phyloP scores from a whole-genome alignment of 2,888 invertebrate genomes.

The Apodemia mormo region DNA sequence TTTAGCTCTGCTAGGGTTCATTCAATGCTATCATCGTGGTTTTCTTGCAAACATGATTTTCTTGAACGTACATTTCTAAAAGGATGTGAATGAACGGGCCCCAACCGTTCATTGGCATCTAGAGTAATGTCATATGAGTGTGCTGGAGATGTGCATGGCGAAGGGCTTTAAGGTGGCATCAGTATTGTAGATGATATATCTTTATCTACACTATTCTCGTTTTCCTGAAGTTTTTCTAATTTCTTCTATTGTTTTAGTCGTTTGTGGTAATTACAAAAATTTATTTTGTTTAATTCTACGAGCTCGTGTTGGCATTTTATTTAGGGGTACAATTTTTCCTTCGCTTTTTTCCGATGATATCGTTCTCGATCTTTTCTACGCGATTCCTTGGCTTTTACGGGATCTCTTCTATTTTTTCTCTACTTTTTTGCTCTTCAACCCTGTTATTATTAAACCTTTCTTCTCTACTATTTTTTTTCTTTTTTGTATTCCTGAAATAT shows the following conservation, averaged over 20 bases:
- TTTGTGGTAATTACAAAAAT: neutral
- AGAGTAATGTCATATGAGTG: neutral
- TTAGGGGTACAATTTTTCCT: neutral
- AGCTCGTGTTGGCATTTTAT: neutral
- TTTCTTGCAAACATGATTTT: constrained; percentile 1
- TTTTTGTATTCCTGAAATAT: no score
- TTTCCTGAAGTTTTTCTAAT: neutral
- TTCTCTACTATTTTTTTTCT: no score
- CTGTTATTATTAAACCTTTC: no score
- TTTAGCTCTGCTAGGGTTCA: neutral
- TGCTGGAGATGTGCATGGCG: neutral
- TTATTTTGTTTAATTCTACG: neutral
- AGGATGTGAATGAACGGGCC: neutral
- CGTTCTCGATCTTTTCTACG: constrained; percentile 1
- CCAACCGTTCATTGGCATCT: neutral
- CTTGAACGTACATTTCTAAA: neutral
- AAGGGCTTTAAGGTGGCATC: neutral
- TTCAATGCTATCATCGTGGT: neutral
- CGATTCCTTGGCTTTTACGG: no score
- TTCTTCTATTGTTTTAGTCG: neutral
- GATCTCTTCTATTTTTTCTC: neutral
- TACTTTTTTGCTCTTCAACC: no score
- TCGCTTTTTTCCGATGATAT: no score
- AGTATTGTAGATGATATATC: neutral
- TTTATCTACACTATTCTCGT: neutral